Conservation (phyloP, 2,113 vertebrate species). For the Pygoscelis antarcticus region DNA sequence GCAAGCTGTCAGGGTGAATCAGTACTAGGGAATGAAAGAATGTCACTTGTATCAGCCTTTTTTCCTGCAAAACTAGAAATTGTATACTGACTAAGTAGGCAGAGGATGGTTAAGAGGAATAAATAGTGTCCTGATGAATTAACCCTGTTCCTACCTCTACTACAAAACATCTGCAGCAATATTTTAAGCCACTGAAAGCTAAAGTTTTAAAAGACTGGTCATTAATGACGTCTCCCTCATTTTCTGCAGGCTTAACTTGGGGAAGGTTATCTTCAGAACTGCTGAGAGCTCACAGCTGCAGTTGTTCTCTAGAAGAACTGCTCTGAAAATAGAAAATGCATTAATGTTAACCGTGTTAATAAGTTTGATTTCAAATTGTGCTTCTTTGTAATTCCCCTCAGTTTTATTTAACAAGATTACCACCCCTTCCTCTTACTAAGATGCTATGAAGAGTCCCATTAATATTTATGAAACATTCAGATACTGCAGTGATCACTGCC, state of each 20-base stretch:
- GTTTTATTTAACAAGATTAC: neutral
- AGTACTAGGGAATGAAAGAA: neutral
- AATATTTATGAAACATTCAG: neutral
- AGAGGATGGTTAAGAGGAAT: neutral
- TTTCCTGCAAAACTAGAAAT: neutral
- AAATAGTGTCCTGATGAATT: neutral
- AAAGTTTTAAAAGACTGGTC: neutral
- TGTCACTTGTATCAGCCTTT: neutral
- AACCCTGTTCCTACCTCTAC: neutral
- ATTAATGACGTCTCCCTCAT: neutral
- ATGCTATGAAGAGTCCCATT: neutral
- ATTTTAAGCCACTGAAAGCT: neutral
- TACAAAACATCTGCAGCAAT: neutral
- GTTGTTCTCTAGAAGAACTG: neutral
- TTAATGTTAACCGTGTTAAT: slow-evolving; percentile 4
- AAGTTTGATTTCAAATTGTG: slow-evolving; percentile 11
- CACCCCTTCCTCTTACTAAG: neutral
- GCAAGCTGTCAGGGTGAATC: neutral
- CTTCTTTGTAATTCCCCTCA: neutral
- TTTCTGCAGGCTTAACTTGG: neutral
- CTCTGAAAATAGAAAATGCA: slow-evolving; percentile 14
- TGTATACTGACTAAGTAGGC: neutral
- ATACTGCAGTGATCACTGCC: neutral
- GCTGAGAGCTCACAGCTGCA: slow-evolving; percentile 21
- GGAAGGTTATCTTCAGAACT: slow-evolving; percentile 3